Conservation (phyloP, 1,140 invertebrate species). For the Zaprionus camerounensis region DNA sequence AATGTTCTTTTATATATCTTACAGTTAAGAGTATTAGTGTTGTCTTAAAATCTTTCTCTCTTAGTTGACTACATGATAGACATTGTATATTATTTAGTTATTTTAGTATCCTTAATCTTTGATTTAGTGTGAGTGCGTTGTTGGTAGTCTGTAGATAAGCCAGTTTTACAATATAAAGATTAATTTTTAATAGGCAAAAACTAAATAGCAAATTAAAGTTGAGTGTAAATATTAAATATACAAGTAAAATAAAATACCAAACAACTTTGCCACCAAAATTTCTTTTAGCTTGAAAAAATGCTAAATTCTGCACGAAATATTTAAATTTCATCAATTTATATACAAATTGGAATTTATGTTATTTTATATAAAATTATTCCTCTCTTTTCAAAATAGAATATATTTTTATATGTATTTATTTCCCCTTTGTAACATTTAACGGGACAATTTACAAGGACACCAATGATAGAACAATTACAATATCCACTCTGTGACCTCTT, state of each 20-base stretch:
- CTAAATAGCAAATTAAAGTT: background rate
- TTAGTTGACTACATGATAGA: conserved; percentile 13
- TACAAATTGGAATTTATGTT: background rate
- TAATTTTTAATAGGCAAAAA: conserved; percentile 8
- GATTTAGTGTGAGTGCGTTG: conserved; percentile 37
- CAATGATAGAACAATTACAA: conserved; percentile 15
- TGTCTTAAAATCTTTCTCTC: conserved; percentile 10
- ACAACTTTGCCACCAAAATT: conserved; percentile 2
- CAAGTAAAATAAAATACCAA: background rate
- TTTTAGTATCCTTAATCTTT: conserved; percentile 6
- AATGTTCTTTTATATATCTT: conserved; percentile 32
- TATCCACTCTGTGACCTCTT: conserved; percentile 22
- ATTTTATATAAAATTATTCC: background rate
- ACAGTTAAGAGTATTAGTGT: conserved; percentile 29
- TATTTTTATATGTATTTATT: conserved; percentile 34
- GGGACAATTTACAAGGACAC: conserved; percentile 44
- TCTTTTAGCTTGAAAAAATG: background rate
- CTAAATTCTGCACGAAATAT: background rate
- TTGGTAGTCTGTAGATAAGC: conserved; percentile 40
- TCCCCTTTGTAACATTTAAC: background rate
- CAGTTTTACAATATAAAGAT: conserved; percentile 22
- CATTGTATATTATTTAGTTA: conserved; percentile 29
- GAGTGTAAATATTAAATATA: background rate
- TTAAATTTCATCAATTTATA: background rate
- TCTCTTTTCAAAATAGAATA: conserved; percentile 6